Conservation (phyloP, 2,113 vertebrate genomes). For the Rissa tridactyla region DNA sequence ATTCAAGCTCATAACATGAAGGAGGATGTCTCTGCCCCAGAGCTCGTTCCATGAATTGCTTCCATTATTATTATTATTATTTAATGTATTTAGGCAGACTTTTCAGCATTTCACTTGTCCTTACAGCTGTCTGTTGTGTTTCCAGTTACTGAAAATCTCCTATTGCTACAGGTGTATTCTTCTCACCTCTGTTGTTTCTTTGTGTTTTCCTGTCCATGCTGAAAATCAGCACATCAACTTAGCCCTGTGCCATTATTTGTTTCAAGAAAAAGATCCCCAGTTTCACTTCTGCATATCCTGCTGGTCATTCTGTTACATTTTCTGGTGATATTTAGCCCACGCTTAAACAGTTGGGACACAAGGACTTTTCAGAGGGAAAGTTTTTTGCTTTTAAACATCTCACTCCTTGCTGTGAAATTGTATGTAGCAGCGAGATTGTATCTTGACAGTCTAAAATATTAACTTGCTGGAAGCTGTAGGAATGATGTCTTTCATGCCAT, state of each 20-base stretch:
- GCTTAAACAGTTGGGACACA: background rate
- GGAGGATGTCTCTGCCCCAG: background rate
- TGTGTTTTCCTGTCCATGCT: background rate
- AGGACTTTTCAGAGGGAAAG: background rate
- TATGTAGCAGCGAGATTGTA: background rate
- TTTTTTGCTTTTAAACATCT: background rate
- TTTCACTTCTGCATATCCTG: background rate
- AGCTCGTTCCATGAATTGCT: background rate
- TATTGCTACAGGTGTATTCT: background rate
- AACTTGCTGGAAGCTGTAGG: background rate
- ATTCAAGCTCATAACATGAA: accelerated
- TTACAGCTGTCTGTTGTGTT: background rate
- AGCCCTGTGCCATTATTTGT: background rate
- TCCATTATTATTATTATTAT: background rate
- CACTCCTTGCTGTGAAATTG: background rate
- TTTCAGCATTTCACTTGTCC: background rate
- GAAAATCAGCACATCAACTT: background rate
- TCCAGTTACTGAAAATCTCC: background rate
- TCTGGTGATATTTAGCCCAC: background rate
- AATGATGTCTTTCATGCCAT: background rate
- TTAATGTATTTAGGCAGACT: background rate
- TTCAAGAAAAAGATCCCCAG: background rate
- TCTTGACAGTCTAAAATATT: background rate
- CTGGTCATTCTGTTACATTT: background rate
- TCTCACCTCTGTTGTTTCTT: background rate